Conservation (phyloP, 2,888 invertebrate genomes). For the Pyrochroa serraticornis region DNA sequence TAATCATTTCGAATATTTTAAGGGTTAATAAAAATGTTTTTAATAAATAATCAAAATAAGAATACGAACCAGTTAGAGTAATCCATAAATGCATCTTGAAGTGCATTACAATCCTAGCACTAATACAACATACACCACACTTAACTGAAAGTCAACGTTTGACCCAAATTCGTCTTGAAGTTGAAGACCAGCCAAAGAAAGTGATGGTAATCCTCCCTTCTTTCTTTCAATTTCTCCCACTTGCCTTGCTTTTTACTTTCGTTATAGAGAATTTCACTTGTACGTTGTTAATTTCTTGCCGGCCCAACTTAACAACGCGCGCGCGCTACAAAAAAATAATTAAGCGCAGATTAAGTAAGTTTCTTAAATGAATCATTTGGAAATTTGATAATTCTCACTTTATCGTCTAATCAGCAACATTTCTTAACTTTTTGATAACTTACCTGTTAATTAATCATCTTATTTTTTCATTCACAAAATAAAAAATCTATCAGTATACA, state of each 20-base stretch:
- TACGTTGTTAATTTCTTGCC: conserved; percentile 12
- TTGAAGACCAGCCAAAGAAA: conserved; percentile 55
- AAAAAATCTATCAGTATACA: no score
- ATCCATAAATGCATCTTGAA: conserved; percentile 46
- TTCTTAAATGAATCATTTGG: background rate
- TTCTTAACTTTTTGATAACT: background rate
- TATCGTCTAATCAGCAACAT: background rate
- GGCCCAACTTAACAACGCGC: background rate
- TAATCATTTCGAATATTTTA: background rate
- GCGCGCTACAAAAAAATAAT: no score
- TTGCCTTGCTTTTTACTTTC: conserved; percentile 55
- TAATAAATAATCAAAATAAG: background rate
- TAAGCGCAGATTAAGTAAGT: no score
- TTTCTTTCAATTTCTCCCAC: conserved; percentile 56
- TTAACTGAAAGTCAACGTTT: conserved; percentile 52
- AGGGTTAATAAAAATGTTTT: background rate
- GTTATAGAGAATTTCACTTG: conserved; percentile 52
- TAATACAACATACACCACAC: conserved; percentile 43
- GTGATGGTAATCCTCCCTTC: conserved; percentile 55
- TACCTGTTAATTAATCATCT: no score
- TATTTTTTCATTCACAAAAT: no score
- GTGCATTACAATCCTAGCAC: conserved; percentile 38
- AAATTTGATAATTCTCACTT: background rate
- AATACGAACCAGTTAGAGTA: conserved; percentile 42
- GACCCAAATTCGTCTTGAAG: conserved; percentile 55